Conservation (phyloP, 2,797 vertebrate species). For the Falco berigora region DNA sequence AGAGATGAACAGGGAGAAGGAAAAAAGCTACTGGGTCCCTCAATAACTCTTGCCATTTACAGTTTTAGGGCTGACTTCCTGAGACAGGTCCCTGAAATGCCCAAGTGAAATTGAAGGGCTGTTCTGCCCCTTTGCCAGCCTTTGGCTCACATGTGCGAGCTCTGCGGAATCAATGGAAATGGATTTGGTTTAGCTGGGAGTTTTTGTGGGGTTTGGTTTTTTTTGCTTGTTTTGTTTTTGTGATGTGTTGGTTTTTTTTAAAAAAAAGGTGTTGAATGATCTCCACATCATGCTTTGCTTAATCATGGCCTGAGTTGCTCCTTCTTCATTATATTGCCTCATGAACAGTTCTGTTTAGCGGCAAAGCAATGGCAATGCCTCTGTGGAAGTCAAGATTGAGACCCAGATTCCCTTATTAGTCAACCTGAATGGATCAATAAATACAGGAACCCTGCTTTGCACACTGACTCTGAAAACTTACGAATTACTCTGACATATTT, state of each 20-base stretch:
- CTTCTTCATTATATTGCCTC: neutral
- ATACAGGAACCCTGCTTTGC: neutral
- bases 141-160: neutral
- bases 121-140: neutral
- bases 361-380: neutral
- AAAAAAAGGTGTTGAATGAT: neutral
- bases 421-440: neutral
- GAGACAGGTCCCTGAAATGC: neutral
- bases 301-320: neutral
- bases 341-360: neutral
- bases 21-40: neutral
- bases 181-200: neutral
- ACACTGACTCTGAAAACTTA: neutral
- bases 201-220: neutral
- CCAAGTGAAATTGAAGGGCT: neutral
- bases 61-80: neutral
- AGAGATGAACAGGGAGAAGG: neutral
- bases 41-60: neutral
- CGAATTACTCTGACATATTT: neutral
- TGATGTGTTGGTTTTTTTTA: neutral
- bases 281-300: neutral
- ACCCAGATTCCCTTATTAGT: neutral
- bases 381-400: neutral
- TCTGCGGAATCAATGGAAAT: neutral
- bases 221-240: neutral